Evolutionary conservation across 2,113 vertebrate genomes (phyloP).

Genomic region (Chaetops frenatus): DNA sequence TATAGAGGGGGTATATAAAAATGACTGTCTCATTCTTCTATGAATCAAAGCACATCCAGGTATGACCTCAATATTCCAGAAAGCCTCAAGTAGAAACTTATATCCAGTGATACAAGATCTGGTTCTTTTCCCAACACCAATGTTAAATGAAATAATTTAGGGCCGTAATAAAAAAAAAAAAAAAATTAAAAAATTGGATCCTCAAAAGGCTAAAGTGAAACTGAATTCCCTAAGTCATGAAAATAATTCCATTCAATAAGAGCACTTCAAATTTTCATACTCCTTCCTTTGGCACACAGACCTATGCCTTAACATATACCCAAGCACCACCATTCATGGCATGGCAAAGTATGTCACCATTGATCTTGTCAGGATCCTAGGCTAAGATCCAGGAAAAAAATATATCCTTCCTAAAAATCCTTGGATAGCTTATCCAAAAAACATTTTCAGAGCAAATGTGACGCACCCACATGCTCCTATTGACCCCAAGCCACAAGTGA

Average conservation of each 20-base stretch:
- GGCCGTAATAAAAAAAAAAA: not conserved
- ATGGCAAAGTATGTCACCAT: not conserved
- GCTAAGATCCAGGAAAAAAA: not conserved
- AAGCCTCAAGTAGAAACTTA: not conserved
- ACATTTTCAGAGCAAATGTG: not conserved
- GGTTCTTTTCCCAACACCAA: not conserved
- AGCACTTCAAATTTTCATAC: not conserved
- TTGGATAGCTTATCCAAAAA: not conserved
- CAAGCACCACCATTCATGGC: not conserved
- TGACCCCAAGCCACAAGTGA: not conserved
- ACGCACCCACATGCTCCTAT: not conserved
- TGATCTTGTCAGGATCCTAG: not conserved
- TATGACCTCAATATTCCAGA: not conserved
- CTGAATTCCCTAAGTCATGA: not conserved
- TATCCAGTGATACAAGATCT: not conserved
- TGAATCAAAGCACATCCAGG: not conserved
- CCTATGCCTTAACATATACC: not conserved
- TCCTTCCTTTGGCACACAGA: not conserved
- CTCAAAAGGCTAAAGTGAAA: not conserved
- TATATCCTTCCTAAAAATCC: not conserved
- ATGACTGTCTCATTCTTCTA: not conserved
- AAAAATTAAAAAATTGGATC: not conserved
- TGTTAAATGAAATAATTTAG: not conserved
- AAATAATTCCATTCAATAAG: not conserved
- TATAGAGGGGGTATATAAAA: not conserved